phyloP scores from a whole-genome alignment of 2,113 vertebrate genomes.

The Poeciliopsis prolifica region DNA sequence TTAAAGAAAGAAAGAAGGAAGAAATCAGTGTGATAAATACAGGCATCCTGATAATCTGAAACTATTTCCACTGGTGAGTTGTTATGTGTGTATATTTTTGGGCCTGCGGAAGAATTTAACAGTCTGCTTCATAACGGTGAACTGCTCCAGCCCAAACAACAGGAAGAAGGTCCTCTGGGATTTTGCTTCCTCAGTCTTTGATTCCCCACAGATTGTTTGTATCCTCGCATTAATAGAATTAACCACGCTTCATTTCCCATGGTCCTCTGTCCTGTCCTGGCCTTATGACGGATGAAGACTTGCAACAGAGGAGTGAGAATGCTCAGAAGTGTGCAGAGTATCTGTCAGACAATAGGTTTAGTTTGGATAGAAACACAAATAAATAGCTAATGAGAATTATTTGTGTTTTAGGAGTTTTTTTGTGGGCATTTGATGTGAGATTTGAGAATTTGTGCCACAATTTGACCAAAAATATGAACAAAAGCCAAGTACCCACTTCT shows the following conservation, averaged over 20 bases:
- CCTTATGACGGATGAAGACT: conserved; percentile 72
- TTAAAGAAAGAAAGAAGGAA: conserved; percentile 8
- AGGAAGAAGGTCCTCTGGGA: conserved; percentile 69
- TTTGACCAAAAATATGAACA: neutral
- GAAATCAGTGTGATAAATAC: conserved; percentile 16
- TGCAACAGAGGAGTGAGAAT: conserved; percentile 64
- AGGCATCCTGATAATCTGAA: conserved; percentile 14
- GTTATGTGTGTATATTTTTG: neutral
- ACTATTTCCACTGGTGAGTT: conserved; percentile 1
- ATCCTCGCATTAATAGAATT: conserved; percentile 79
- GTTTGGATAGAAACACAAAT: conserved; percentile 33
- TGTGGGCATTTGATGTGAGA: neutral
- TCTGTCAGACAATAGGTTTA: conserved; percentile 50
- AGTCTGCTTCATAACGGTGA: conserved; percentile 55
- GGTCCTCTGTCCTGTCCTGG: conserved; percentile 71
- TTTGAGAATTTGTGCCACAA: neutral
- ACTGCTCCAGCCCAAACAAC: conserved; percentile 62
- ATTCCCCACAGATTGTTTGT: conserved; percentile 79
- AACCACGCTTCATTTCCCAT: conserved; percentile 80
- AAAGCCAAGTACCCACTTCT: neutral
- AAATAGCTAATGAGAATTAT: neutral
- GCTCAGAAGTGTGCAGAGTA: conserved; percentile 68
- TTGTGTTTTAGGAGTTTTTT: neutral
- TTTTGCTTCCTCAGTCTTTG: conserved; percentile 68
- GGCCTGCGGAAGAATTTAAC: conserved; percentile 45